Base-by-base conservation (phyloP, 1,140 invertebrate genomes). In the Scaptodrosophila lebanonensis region DNA sequence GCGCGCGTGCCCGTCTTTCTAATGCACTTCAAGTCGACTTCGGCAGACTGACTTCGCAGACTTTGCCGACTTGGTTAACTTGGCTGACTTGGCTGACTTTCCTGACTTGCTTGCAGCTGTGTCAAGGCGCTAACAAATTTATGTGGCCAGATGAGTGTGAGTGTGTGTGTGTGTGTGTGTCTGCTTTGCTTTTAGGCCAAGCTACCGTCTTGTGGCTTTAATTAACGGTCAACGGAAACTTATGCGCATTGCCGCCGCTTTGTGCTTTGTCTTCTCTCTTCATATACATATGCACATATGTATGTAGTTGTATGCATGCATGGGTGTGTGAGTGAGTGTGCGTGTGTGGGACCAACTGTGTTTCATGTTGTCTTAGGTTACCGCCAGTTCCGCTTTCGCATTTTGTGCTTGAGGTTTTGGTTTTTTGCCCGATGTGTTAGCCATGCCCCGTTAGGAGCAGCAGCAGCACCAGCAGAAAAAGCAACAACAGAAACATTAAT, bases 161-260 rank as follows among this genome's bases (percentile, higher is more conserved):
- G 39, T 43, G 48, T 48, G 33, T 56, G 38, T 56, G 27, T 47
- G 43, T 13, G 36, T 35, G 27, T 29, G 47, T 36, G 35, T 20
- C 27, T 29, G 27, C 27, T 29, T 9, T 29, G 27, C 27, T 9
- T 6, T 9, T 29, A 30, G 59, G 59, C 49, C 48, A 66, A 15
- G 45, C 53, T 52, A 59, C 63, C 30, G 62, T 58, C 62, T 82
- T 73, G 75, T 48, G 72, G 73, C 60, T 77, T 77, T 82, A 82
- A 77, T 77, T 77, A 77, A 82, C 73, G 75, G 73, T 66, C 75
- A 77, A 73, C 69, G 68, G 64, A 68, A 77, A 82, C 68, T 73
- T 77, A 73, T 82, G 75, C 68, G 73, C 64, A 73, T 82, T 77
- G 27, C 9, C 27, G 27, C 27, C 27, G 9, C 27, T 64, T 63